These are phyloP conservation scores for Steromphala cineraria DNA, from an alignment of 2,888 invertebrate genomes.

Conservation along the genomic window DNA sequence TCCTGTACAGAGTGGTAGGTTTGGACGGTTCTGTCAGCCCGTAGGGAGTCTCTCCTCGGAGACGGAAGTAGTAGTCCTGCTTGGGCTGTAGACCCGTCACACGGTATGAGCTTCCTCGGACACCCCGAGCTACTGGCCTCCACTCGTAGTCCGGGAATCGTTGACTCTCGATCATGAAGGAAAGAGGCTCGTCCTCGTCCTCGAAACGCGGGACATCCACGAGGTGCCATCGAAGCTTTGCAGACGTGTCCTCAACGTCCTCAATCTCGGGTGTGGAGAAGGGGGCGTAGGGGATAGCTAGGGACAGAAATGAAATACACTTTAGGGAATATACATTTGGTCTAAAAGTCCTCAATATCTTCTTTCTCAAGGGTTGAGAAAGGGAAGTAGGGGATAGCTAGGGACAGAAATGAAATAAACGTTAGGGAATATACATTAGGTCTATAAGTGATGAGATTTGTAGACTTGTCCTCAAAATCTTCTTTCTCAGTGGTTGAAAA, in stretches of 20 bases:
- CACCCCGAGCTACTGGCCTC: slow-evolving; percentile 60
- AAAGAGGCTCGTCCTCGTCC: slow-evolving; percentile 56
- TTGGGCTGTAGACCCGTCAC: slow-evolving; percentile 84
- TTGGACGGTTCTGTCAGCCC: slow-evolving; percentile 97
- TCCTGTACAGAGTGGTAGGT: slow-evolving; percentile 79
- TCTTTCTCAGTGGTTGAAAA: slow-evolving; percentile 60
- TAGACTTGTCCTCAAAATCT: slow-evolving; percentile 60
- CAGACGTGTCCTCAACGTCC: slow-evolving; percentile 56
- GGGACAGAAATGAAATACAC: slow-evolving; percentile 1
- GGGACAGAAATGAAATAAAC: not conserved
- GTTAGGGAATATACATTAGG: too few species aligned
- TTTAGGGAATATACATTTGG: too few species aligned
- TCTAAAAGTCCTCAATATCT: slow-evolving; percentile 56
- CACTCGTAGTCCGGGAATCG: slow-evolving; percentile 62
- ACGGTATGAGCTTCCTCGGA: slow-evolving; percentile 58
- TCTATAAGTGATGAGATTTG: too few species aligned
- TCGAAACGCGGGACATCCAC: slow-evolving; percentile 62
- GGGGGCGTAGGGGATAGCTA: slow-evolving; percentile 65
- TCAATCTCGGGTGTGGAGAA: slow-evolving; percentile 60
- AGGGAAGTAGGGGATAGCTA: slow-evolving; percentile 65
- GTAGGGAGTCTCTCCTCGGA: slow-evolving; percentile 93
- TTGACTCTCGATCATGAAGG: slow-evolving; percentile 66
- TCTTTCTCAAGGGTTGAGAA: slow-evolving; percentile 60
- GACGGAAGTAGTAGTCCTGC: slow-evolving; percentile 95
- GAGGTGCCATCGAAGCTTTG: slow-evolving; percentile 58